Evolutionary conservation across 2,888 invertebrate species (phyloP).

Genomic region (Microctonus aethiopoides): DNA sequence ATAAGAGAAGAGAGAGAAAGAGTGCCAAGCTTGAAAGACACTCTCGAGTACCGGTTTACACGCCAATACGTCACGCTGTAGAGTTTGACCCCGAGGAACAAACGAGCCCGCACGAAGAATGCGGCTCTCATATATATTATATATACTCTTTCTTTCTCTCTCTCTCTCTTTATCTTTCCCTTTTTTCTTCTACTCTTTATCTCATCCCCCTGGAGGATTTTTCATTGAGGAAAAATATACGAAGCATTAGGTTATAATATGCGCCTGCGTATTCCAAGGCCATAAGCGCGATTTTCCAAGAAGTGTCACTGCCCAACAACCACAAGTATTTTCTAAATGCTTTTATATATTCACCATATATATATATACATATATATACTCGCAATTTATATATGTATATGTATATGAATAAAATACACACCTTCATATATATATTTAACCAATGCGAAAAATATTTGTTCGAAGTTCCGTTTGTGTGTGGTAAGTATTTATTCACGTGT

Average conservation of each 20-base stretch:
- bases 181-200: too few species aligned
- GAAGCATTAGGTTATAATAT: constrained; percentile 5
- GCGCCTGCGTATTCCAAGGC: constrained; percentile 27
- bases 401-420: not conserved
- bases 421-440: not conserved
- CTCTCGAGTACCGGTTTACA: constrained; percentile 25
- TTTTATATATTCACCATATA: not conserved
- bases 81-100: constrained; percentile 24
- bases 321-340: not conserved
- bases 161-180: too few species aligned
- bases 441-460: not conserved
- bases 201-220: not conserved
- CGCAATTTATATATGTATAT: not conserved
- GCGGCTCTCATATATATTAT: not conserved
- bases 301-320: constrained; percentile 13
- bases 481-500: constrained; percentile 29
- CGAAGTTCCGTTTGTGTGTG: not conserved
- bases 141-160: too few species aligned
- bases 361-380: not conserved
- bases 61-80: constrained; percentile 27
- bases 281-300: constrained; percentile 5
- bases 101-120: constrained; percentile 15
- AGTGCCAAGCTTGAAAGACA: not conserved
- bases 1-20: not conserved
- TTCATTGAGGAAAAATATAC: constrained; percentile 21